Evolutionary conservation across 2,113 vertebrate species (phyloP), one percentile per base, ranked within the genome.

Genomic region (Patagioenas fasciata): DNA sequence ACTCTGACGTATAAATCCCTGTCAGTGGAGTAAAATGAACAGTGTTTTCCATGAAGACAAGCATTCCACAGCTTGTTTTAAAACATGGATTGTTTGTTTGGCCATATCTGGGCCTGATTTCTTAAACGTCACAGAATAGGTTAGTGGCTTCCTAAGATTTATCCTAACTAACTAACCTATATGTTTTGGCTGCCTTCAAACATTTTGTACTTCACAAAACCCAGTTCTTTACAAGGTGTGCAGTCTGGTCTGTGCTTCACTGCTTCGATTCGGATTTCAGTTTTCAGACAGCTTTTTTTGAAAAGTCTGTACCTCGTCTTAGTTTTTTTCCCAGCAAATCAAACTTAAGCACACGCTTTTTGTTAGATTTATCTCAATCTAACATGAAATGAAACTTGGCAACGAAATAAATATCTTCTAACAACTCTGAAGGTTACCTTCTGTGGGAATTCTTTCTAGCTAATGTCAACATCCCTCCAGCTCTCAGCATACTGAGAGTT

Each of bases 401-500:
- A 93, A 81, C 47, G 87, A 92, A 95, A 82, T 70, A 83, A 81
- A 25, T 95, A 75, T 69, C 70, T 93, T 97, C 86, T 93, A 94
- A 94, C 88, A 93, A 56, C 86, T 94, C 82, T 77, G 80, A 97
- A 96, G 91, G 96, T 95, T 96, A 73, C 71, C 54, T 91, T 96
- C 96, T 89, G 48, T 89, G 96, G 93, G 95, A 93, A 89, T 97
- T 95, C 85, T 89, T 94, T 93, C 38, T 93, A 79, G 89, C n/a
- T 80, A 95, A 97, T 96, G 94, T 96, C 96, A 96, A 88, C 77
- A 92, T 88, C 90, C 93, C 88, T 95, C 57, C 51, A 94, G 88
- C 88, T 93, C 72, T 88, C 4, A 2, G 42, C 61, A 57, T 95
- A 53, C 73, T 56, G 93, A 88, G 79, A 60, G 34, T 31, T 95